Conservation (phyloP, 2,888 invertebrate species). For the Aphidius colemani region DNA sequence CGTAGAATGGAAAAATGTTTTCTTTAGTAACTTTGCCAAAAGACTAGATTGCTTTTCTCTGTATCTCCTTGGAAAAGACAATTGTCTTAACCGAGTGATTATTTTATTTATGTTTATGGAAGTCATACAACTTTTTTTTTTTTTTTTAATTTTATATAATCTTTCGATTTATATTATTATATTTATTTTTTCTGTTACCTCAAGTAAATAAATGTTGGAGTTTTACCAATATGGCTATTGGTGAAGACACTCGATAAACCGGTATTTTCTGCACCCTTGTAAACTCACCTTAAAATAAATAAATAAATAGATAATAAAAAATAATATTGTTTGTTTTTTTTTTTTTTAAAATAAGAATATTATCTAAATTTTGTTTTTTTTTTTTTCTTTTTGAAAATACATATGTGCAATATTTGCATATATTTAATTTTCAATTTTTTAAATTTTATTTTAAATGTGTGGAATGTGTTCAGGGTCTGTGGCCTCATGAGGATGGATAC, state of each 20-base stretch:
- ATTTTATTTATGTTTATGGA: too few relatives aligned
- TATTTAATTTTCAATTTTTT: too few relatives aligned
- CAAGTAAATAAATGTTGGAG: too few relatives aligned
- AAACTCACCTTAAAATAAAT: slow-evolving; percentile 1
- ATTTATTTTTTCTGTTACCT: too few relatives aligned
- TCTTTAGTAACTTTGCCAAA: too few relatives aligned
- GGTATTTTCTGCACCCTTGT: neutral
- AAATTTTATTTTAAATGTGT: neutral
- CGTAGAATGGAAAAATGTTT: too few relatives aligned
- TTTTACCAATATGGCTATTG: too few relatives aligned
- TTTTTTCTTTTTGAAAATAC: neutral
- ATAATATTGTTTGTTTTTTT: slow-evolving; percentile 18
- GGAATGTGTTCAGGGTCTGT: slow-evolving; percentile 20
- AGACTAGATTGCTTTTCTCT: slow-evolving; percentile 40
- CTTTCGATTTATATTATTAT: too few relatives aligned
- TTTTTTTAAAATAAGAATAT: neutral
- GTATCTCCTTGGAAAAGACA: slow-evolving; percentile 31
- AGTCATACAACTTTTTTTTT: too few relatives aligned
- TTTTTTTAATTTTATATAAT: too few relatives aligned
- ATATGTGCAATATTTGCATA: too few relatives aligned
- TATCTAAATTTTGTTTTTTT: neutral
- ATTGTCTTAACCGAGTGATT: too few relatives aligned
- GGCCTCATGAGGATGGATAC: slow-evolving; percentile 33
- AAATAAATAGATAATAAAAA: slow-evolving; percentile 1
- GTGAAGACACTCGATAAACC: neutral